phyloP scores from a whole-genome alignment of 2,888 invertebrate species.

The Eledona agricola region DNA sequence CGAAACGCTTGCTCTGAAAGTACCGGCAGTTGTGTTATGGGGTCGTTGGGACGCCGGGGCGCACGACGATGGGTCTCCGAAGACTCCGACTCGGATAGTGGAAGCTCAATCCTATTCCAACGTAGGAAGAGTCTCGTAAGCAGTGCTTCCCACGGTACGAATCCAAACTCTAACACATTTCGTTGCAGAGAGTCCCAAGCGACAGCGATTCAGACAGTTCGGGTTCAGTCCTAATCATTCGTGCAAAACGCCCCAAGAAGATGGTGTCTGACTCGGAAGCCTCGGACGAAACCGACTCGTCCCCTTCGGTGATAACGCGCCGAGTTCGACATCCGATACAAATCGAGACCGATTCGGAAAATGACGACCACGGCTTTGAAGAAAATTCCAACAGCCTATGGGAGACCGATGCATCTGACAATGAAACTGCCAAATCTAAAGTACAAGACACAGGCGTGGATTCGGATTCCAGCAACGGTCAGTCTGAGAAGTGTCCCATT shows the following conservation, averaged over 20 bases:
- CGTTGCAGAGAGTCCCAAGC: conserved; percentile 67
- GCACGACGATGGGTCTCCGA: conserved; percentile 46
- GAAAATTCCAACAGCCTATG: conserved; percentile 47
- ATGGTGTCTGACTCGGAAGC: conserved; percentile 46
- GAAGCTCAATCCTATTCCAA: conserved; percentile 42
- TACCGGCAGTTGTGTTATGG: conserved; percentile 13
- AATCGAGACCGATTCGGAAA: conserved; percentile 46
- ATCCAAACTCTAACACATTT: too few species aligned
- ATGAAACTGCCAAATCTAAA: conserved; percentile 34
- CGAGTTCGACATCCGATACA: conserved; percentile 40
- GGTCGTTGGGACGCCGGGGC: conserved; percentile 24
- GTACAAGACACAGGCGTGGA: conserved; percentile 43
- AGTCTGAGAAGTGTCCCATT: conserved; percentile 89
- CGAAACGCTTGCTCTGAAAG: conserved; percentile 47
- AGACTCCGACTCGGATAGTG: conserved; percentile 39
- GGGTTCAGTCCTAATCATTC: conserved; percentile 45
- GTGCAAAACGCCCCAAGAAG: conserved; percentile 40
- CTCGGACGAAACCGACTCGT: too few species aligned
- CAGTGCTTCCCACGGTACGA: too few species aligned
- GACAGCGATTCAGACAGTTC: conserved; percentile 61
- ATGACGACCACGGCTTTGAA: conserved; percentile 39
- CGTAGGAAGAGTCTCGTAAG: conserved; percentile 39
- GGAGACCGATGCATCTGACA: conserved; percentile 48
- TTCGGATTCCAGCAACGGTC: conserved; percentile 57
- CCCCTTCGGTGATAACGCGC: conserved; percentile 45